Base-by-base conservation (phyloP, 2,888 invertebrate species). In the Phasia obesa region DNA sequence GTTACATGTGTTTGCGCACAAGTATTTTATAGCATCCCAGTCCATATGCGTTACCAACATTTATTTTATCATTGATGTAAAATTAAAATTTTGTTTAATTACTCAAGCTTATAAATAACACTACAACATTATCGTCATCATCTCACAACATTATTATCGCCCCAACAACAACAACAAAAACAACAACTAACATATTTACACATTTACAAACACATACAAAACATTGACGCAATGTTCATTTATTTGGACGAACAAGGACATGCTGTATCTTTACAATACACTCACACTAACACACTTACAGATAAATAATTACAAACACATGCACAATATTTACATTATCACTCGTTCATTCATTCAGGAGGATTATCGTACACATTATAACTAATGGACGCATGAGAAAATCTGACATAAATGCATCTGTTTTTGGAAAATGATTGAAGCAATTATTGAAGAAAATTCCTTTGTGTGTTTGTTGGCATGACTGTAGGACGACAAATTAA, bases 81-180 rank as follows among this genome's bases (percentile, higher is more conserved):
- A 83, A 83, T 83, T 83, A 83, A 83, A 78, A 83, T 83, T 83
- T 83, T 83, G 82, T 83, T 83, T 78, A 83, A 83, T 83, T 83
- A 83, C 78, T 83, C 69, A 83, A 75, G 82, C 82, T 83, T 83
- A 79, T 75, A 78, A 78, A 78, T 83, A 70, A 78, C 78, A 69
- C 71, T 78, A 65, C 71, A 59, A 31, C 25, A 71, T 71, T 78
- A 78, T 71, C 55, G 35, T 57, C 78, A 74, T 25, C 49, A 77
- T 73, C 44, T 62, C 38, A 62, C 11, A 15, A 44, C n/a, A 73
- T 42, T 44, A 15, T 60, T 15, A 35, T 23, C 25, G 51, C 27
- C 17, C 11, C 44, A 60, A 27, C 17, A 21, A 17, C 15, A 71
- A n/a, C 49, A 42, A 49, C 27, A 49, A 7, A 15, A n/a, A 11